Percentiles rank a stretch among this genome's conserved stretches.
phyloP scores from a whole-genome alignment of 2,113 vertebrate species.

The Brevimyrus niger region DNA sequence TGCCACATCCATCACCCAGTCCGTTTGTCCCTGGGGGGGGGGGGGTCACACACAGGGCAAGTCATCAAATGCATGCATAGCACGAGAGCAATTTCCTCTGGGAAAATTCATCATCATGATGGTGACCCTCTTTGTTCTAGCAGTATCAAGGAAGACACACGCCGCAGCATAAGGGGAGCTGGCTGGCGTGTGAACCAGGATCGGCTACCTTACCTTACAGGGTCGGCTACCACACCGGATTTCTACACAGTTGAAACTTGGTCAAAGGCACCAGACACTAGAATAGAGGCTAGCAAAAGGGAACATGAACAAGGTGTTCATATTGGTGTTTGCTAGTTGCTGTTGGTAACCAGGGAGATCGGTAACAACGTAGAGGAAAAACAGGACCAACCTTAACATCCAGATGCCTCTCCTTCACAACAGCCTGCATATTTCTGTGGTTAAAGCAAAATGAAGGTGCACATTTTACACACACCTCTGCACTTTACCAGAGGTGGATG shows the following conservation, averaged over 20 bases:
- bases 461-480: neutral
- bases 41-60: neutral
- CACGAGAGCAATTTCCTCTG: neutral
- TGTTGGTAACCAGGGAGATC: neutral
- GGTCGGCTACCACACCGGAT: slow-evolving; percentile 63
- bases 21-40: slow-evolving; percentile 60
- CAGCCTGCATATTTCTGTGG: neutral
- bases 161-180: neutral
- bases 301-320: neutral
- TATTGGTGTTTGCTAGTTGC: neutral
- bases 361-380: neutral
- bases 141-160: neutral
- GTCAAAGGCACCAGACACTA: slow-evolving; percentile 66
- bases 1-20: slow-evolving; percentile 68
- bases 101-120: neutral
- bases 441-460: neutral
- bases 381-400: neutral
- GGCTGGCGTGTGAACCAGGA: neutral
- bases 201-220: slow-evolving; percentile 40
- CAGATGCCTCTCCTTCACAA: neutral
- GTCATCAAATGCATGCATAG: neutral
- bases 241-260: slow-evolving; percentile 52
- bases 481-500: neutral
- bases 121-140: neutral
- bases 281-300: slow-evolving; percentile 48